These are phyloP conservation scores for Melinaea menophilus DNA, from an alignment of 2,888 invertebrate species.

Conservation along the genomic window DNA sequence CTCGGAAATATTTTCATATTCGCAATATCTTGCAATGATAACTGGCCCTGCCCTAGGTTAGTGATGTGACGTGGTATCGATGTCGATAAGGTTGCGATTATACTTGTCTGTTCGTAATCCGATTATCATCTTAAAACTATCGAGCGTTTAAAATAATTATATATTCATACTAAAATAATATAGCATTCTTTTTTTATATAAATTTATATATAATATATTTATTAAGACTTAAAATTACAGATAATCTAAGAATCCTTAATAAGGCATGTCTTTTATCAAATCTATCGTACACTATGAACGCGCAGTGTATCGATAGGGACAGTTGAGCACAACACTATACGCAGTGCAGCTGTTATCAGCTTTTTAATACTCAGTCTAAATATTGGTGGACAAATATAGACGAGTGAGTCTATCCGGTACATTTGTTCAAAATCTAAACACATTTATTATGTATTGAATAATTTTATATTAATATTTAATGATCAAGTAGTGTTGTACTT, in stretches of 20 bases:
- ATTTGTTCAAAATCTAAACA: conserved; percentile 26
- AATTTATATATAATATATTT: too few species aligned
- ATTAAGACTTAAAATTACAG: too few species aligned
- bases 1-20: conserved; percentile 54
- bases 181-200: too few species aligned
- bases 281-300: not conserved
- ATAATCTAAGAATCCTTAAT: too few species aligned
- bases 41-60: conserved; percentile 66
- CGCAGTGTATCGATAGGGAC: conserved; percentile 30
- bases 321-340: conserved; percentile 43
- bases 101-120: not conserved
- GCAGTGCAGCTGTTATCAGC: conserved; percentile 63
- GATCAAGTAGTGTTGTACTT: too few species aligned
- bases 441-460: conserved; percentile 13
- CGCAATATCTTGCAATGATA: conserved; percentile 70
- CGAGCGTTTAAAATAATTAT: too few species aligned
- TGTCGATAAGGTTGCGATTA: conserved; percentile 22
- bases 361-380: conserved; percentile 57
- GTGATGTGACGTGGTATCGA: conserved; percentile 47
- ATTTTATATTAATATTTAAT: too few species aligned
- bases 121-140: not conserved
- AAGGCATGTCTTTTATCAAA: too few species aligned
- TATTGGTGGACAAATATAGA: conserved; percentile 55
- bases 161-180: too few species aligned
- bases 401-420: conserved; percentile 40